Percentiles rank a stretch among this genome's conserved stretches.
These are phyloP conservation scores for Gnathonemus echidnorhynchus DNA, from an alignment of 2,113 vertebrate genomes.

Conservation along the genomic window DNA sequence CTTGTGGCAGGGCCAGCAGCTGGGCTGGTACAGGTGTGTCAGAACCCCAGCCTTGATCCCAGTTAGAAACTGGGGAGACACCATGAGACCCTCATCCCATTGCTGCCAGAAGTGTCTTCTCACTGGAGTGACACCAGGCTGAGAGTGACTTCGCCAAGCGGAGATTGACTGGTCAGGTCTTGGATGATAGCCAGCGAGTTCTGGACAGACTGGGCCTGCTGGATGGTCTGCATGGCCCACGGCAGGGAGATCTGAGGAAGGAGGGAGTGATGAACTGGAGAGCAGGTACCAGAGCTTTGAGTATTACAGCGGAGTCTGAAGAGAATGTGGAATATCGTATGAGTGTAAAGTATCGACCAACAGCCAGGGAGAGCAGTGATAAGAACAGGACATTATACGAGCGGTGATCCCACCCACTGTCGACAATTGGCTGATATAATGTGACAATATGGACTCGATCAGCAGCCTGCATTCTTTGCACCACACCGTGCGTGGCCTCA, in stretches of 20 bases:
- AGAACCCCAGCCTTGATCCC: background rate
- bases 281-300: background rate
- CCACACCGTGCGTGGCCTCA: too few relatives aligned
- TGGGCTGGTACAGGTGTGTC: background rate
- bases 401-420: too few relatives aligned
- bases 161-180: slow-evolving; percentile 54
- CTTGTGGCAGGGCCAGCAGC: background rate
- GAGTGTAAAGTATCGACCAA: background rate
- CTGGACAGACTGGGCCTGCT: slow-evolving; percentile 31
- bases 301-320: background rate
- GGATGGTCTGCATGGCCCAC: slow-evolving; percentile 55
- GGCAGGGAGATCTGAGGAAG: slow-evolving; percentile 50
- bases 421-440: too few relatives aligned
- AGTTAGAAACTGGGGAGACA: background rate
- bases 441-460: too few relatives aligned
- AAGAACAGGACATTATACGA: background rate
- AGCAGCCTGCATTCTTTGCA: too few relatives aligned
- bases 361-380: background rate
- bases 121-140: slow-evolving; percentile 44
- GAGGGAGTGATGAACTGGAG: background rate
- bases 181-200: slow-evolving; percentile 50
- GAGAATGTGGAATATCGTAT: background rate
- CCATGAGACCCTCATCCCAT: background rate
- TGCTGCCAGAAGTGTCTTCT: background rate
- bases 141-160: slow-evolving; percentile 56